Evolutionary conservation across 1,140 invertebrate genomes (phyloP).

Genomic region (Drosophila setifemur): DNA sequence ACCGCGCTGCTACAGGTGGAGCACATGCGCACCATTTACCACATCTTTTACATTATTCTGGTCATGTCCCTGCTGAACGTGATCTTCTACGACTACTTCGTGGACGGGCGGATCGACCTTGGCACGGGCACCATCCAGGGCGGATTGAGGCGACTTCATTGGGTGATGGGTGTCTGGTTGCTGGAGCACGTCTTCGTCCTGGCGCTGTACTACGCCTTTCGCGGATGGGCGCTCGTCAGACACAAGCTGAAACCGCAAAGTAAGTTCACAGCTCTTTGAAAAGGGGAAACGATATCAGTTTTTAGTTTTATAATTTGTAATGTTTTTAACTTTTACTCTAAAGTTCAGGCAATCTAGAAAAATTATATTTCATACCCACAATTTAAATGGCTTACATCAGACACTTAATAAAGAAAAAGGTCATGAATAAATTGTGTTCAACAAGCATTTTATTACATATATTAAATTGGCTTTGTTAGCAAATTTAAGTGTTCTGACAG

Average conservation of each 20-base stretch:
- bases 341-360: too few relatives aligned
- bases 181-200: conserved; percentile 83
- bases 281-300: too few relatives aligned
- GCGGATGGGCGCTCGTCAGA: conserved; percentile 79
- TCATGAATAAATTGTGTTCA: too few relatives aligned
- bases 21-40: conserved; percentile 92
- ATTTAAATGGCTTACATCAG: too few relatives aligned
- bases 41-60: conserved; percentile 92
- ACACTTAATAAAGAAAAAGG: too few relatives aligned
- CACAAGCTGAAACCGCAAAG: conserved; percentile 55
- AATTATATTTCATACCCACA: too few relatives aligned
- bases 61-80: conserved; percentile 90
- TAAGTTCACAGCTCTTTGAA: conserved; percentile 33
- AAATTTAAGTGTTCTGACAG: too few relatives aligned
- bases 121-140: conserved; percentile 82
- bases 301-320: neutral
- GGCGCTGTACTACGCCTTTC: conserved; percentile 82
- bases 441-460: too few relatives aligned
- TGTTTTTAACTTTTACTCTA: too few relatives aligned
- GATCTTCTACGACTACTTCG: conserved; percentile 87
- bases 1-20: conserved; percentile 91
- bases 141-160: conserved; percentile 83
- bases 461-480: too few relatives aligned
- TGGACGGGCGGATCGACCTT: conserved; percentile 85
- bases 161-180: conserved; percentile 83